Evolutionary conservation across 1,140 invertebrate species (phyloP).

Genomic region (Holotrichia oblita): DNA sequence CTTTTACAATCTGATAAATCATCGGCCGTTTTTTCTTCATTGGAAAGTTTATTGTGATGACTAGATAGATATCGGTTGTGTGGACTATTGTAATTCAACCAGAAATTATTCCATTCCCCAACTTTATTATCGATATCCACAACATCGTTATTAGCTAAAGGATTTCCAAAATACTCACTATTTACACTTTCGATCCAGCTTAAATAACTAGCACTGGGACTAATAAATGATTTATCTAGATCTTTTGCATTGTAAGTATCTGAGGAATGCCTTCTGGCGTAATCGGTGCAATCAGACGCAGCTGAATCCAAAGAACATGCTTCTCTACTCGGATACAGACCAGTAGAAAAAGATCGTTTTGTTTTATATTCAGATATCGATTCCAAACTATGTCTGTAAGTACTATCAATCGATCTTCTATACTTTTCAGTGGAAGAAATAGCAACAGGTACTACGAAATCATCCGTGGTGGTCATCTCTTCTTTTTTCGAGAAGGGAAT

Average conservation of each 20-base stretch:
- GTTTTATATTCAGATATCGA: conserved; percentile 59
- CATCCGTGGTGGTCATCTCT: conserved; percentile 37
- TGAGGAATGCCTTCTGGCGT: conserved; percentile 44
- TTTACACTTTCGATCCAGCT: conserved; percentile 60
- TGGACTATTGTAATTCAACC: conserved; percentile 59
- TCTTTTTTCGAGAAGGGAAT: conserved; percentile 32
- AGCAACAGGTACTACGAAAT: conserved; percentile 8
- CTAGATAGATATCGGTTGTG: conserved; percentile 55
- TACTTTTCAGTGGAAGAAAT: conserved; percentile 45
- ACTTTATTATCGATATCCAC: conserved; percentile 57
- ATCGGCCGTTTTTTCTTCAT: conserved; percentile 52
- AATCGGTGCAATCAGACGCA: conserved; percentile 56
- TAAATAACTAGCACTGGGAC: conserved; percentile 56
- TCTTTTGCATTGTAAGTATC: conserved; percentile 30
- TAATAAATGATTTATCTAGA: conserved; percentile 48
- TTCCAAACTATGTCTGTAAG: conserved; percentile 57
- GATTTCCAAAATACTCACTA: conserved; percentile 52
- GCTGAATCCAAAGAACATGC: conserved; percentile 50
- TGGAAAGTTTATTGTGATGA: conserved; percentile 49
- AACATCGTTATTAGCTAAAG: conserved; percentile 39
- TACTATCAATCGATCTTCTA: conserved; percentile 55
- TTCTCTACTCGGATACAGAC: conserved; percentile 47
- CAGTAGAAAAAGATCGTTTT: conserved; percentile 52
- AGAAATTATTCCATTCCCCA: conserved; percentile 61
- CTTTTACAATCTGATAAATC: conserved; percentile 57